These are phyloP conservation scores for Eueides isabella DNA, from an alignment of 1,140 invertebrate species.

Conservation along the genomic window DNA sequence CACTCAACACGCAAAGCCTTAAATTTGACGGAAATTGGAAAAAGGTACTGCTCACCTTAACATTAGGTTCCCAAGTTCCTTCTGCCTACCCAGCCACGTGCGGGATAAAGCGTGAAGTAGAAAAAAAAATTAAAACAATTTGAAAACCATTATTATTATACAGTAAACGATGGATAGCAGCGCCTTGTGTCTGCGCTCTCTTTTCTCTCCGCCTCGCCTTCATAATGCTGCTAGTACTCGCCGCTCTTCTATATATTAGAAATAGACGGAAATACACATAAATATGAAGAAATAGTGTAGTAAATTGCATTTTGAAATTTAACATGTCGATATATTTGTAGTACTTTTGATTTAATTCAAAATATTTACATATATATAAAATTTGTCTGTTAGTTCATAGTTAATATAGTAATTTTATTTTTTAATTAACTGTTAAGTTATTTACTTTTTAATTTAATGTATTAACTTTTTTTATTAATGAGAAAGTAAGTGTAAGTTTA, in stretches of 20 bases:
- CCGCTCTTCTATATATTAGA: not conserved
- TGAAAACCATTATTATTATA: not conserved
- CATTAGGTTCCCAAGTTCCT: too few relatives aligned
- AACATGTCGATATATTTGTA: not conserved
- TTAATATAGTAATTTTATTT: not conserved
- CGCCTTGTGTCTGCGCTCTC: constrained; percentile 1
- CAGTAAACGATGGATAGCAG: constrained; percentile 10
- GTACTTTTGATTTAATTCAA: not conserved
- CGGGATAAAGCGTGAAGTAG: too few relatives aligned
- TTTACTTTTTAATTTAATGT: too few relatives aligned
- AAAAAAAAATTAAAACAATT: too few relatives aligned
- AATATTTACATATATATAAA: constrained; percentile 1
- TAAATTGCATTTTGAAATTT: not conserved
- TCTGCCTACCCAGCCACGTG: too few relatives aligned
- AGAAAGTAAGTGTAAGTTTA: not conserved
- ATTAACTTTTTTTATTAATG: too few relatives aligned
- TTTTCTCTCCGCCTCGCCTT: constrained; percentile 1
- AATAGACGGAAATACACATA: constrained; percentile 2
- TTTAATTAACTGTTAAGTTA: not conserved
- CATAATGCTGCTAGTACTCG: not conserved
- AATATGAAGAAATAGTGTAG: not conserved
- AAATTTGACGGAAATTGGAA: not conserved
- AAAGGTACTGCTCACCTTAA: too few relatives aligned
- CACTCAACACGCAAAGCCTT: too few relatives aligned
- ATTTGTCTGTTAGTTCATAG: not conserved